phyloP scores from a whole-genome alignment of 2,888 invertebrate species.

The Eupithecia dodoneata region DNA sequence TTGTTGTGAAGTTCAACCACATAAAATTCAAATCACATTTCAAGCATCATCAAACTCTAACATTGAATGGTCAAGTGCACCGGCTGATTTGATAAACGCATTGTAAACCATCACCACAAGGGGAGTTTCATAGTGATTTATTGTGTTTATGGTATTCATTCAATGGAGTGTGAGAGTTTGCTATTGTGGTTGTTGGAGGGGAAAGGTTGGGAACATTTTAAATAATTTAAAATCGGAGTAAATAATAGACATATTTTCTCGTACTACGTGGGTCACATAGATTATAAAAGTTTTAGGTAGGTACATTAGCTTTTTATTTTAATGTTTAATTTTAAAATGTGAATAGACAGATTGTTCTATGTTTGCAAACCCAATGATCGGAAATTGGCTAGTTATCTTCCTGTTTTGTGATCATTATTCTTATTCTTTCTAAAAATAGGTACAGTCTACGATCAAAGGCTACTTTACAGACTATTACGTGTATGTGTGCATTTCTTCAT shows the following conservation, averaged over 20 bases:
- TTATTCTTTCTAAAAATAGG: neutral
- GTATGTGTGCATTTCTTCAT: neutral
- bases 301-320: neutral
- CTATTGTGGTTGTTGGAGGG: constrained; percentile 47
- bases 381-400: neutral
- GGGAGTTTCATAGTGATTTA: constrained; percentile 41
- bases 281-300: neutral
- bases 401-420: neutral
- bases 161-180: constrained; percentile 50
- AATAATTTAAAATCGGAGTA: neutral
- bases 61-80: constrained; percentile 28
- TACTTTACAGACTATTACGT: neutral
- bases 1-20: neutral
- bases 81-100: constrained; percentile 26
- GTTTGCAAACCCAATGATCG: neutral
- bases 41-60: constrained; percentile 24
- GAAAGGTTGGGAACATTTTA: constrained; percentile 18
- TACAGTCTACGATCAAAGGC: neutral
- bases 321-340: neutral
- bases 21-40: constrained; percentile 15
- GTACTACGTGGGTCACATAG: neutral
- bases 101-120: constrained; percentile 23
- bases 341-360: neutral
- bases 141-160: constrained; percentile 48
- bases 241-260: neutral